Percentiles rank a stretch among this genome's conserved stretches.
Evolutionary conservation across 1,140 invertebrate genomes (phyloP).

Genomic region (Antheraea pernyi): DNA sequence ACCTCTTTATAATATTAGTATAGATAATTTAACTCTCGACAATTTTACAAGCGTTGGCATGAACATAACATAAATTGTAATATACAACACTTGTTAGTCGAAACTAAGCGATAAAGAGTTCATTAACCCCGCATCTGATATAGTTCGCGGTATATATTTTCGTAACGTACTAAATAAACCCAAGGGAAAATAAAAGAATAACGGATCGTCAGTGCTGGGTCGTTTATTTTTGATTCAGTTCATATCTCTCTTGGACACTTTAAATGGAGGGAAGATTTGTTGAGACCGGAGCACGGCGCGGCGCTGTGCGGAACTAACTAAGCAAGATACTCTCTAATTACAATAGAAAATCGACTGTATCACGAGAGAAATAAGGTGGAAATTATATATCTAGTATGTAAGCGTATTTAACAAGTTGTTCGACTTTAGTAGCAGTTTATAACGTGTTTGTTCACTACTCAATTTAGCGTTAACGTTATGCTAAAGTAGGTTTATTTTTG

Average conservation of each 20-base stretch:
- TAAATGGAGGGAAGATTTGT: not conserved
- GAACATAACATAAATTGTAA: not conserved
- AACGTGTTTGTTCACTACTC: not conserved
- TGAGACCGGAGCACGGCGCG: not conserved
- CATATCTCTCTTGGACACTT: not conserved
- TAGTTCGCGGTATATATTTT: not conserved
- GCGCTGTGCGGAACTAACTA: not conserved
- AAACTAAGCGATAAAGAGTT: slow-evolving; percentile 24
- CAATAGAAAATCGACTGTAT: not conserved
- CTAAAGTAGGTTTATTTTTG: no score
- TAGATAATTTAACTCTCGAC: no score
- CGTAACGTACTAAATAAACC: not conserved
- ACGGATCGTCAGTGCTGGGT: not conserved
- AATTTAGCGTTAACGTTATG: not conserved
- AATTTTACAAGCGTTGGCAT: not conserved
- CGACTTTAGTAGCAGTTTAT: slow-evolving; percentile 3
- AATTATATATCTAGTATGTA: not conserved
- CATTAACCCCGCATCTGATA: slow-evolving; percentile 18
- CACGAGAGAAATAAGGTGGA: not conserved
- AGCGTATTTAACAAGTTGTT: not conserved
- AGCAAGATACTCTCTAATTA: not conserved
- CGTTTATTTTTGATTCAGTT: slow-evolving; percentile 3
- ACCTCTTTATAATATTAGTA: no score
- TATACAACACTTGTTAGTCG: not conserved
- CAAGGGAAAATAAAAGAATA: slow-evolving; percentile 1